Evolutionary conservation across 1,140 invertebrate genomes (phyloP), one percentile per base, ranked within the genome.

Genomic region (Aricia agestis): DNA sequence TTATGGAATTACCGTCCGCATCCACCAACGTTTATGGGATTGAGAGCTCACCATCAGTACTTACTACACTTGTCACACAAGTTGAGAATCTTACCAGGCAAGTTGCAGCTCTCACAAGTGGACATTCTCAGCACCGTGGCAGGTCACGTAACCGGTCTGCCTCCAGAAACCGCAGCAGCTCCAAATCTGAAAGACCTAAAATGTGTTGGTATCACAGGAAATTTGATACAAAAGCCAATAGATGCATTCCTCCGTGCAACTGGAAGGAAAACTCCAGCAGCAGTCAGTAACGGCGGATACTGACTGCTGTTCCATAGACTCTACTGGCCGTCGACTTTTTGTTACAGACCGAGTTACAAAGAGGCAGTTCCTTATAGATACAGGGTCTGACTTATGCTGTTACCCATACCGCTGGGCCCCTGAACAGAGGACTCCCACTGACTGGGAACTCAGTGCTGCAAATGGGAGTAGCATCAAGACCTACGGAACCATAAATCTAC

Each of bases 161-260:
- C 19, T 66, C 63, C 31, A 25, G 13, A 4, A 36, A 13, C 31
- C 25, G 25, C 15, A 32, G 15, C 7, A 25, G 18, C 5, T 66
- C 63, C 0, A 7, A 17, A 0, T 66, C 25, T 11, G 32, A 31
- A 15, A 31, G 31, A 13, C 32, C 32, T 19, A 25, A 25, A 15
- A 25, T 66, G 9, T 66, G 63, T 11, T 66, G 63, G 63, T 66
- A 66, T n/a, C 63, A 66, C 10, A 32, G n/a, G 11, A 42, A 11
- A 42, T 42, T 42, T 42, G 11, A 42, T 11, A 42, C 41, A 2
- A 67, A 67, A 18, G 66, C 66, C 18, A 11, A 42, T 4, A 42
- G 17, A 6, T 67, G 66, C 66, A 15, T 36, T n/a, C 32, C 11
- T n/a, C 66, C 66, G 4, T 67, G 66, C 36, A 31, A 17, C 66